Conservation (phyloP, 2,797 vertebrate species). For the Sebastes kiyomatsui region DNA sequence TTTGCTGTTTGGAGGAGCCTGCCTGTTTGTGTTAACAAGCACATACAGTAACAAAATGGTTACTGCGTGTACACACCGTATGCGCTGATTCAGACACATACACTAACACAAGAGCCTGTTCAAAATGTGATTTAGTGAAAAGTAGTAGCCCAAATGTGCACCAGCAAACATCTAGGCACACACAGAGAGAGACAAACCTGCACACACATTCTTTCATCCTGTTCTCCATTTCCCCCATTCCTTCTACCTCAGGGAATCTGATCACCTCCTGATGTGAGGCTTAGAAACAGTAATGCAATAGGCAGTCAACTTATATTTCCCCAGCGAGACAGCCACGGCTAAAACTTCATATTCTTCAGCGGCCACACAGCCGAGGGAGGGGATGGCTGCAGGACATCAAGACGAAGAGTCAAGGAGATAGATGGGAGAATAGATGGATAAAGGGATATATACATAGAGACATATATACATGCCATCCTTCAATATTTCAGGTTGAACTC, state of each 20-base stretch:
- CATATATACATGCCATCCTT: conserved; percentile 25
- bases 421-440: conserved; percentile 29
- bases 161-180: conserved; percentile 23
- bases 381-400: conserved; percentile 56
- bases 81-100: conserved; percentile 3
- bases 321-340: conserved; percentile 63
- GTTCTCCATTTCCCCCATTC: conserved; percentile 46
- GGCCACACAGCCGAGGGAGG: conserved; percentile 38
- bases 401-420: conserved; percentile 40
- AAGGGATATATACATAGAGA: conserved; percentile 28
- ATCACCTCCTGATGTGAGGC: conserved; percentile 77
- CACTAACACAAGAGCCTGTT: conserved; percentile 6
- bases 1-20: background rate
- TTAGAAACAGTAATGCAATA: conserved; percentile 76
- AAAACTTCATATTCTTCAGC: conserved; percentile 69
- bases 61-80: background rate
- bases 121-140: conserved; percentile 40
- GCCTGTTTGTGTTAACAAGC: background rate
- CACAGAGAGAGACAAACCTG: background rate
- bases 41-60: background rate
- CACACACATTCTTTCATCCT: conserved; percentile 45
- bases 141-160: conserved; percentile 42
- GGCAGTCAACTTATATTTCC: conserved; percentile 78
- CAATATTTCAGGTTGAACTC: conserved; percentile 17
- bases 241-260: conserved; percentile 65